phyloP scores from a whole-genome alignment of 2,888 invertebrate species.

The Heliconius erato region DNA sequence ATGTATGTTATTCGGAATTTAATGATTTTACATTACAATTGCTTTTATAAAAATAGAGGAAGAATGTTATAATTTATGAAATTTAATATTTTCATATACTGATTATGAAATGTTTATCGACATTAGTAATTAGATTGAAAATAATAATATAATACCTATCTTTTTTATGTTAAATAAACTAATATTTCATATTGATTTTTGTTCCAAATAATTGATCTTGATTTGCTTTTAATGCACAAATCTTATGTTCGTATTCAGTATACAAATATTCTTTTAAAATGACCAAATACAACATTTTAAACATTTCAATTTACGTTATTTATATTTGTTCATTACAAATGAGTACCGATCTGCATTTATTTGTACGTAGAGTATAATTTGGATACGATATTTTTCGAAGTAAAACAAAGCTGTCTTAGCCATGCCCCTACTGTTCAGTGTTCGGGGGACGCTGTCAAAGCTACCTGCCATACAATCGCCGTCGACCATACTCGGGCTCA shows the following conservation, averaged over 20 bases:
- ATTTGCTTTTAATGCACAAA: too few species aligned
- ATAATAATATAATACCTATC: too few species aligned
- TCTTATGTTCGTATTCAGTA: too few species aligned
- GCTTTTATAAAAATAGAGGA: background rate
- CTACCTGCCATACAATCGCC: conserved; percentile 20
- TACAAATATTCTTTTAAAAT: too few species aligned
- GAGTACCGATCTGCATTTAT: background rate
- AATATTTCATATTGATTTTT: too few species aligned
- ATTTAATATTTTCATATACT: too few species aligned
- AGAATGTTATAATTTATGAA: too few species aligned
- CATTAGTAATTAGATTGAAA: too few species aligned
- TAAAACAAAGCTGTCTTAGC: conserved; percentile 14
- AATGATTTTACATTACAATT: background rate
- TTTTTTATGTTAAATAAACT: too few species aligned
- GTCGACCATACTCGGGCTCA: conserved; percentile 23
- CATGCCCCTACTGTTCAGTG: conserved; percentile 1
- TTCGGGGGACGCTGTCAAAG: conserved; percentile 2
- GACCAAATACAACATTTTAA: too few species aligned
- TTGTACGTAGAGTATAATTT: background rate
- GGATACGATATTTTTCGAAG: background rate
- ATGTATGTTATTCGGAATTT: background rate
- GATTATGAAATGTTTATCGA: too few species aligned
- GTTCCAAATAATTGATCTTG: too few species aligned
- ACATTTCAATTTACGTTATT: background rate
- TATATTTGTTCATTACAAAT: background rate